A percentile compares a stretch with the other conserved stretches of the same genome.
Conservation (phyloP, 2,113 vertebrate genomes). For the Lanius collurio region DNA sequence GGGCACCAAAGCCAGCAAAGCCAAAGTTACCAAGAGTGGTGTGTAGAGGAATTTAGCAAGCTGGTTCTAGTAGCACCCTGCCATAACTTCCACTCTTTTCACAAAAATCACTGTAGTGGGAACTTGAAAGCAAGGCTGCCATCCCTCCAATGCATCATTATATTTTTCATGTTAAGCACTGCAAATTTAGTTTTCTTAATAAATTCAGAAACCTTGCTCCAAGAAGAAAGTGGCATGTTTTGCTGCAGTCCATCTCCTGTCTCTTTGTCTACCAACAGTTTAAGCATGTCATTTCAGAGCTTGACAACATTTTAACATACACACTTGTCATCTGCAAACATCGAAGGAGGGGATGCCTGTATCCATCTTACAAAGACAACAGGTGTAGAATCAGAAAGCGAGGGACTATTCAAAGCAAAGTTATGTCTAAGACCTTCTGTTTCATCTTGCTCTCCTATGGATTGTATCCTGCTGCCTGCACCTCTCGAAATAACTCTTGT, state of each 20-base stretch:
- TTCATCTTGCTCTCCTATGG: not conserved
- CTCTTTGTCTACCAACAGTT: not conserved
- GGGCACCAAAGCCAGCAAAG: not conserved
- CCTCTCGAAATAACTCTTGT: not conserved
- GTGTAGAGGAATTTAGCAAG: not conserved
- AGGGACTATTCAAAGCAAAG: not conserved
- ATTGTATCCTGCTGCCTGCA: not conserved
- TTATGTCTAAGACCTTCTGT: not conserved
- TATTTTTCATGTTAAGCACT: not conserved
- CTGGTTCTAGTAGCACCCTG: not conserved
- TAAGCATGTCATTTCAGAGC: not conserved
- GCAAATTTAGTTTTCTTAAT: not conserved
- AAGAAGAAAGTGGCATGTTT: not conserved
- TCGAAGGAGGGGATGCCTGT: not conserved
- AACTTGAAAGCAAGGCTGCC: not conserved
- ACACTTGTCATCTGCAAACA: not conserved
- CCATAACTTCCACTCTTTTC: not conserved
- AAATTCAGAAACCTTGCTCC: not conserved
- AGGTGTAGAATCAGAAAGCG: not conserved
- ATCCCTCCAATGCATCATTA: not conserved
- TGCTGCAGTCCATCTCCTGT: not conserved
- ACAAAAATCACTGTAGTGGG: not conserved
- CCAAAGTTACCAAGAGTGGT: not conserved
- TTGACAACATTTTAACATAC: not conserved
- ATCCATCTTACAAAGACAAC: not conserved